Conservation (phyloP, 2,797 vertebrate genomes). For the Sebastolobus altivelis region DNA sequence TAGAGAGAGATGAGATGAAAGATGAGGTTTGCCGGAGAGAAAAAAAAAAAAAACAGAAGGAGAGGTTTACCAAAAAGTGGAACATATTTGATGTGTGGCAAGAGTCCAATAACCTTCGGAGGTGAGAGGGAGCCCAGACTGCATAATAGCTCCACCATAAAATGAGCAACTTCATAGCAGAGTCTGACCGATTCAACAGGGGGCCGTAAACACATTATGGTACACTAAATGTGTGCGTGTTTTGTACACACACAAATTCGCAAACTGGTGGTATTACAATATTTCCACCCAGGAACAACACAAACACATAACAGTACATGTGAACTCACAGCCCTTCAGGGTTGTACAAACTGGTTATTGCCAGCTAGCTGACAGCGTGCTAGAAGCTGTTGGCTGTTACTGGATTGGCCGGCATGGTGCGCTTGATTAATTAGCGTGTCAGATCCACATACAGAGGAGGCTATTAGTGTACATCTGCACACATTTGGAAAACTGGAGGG, state of each 20-base stretch:
- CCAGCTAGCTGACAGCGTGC: constrained; percentile 53
- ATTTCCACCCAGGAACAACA: constrained; percentile 41
- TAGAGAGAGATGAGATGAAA: constrained; percentile 17
- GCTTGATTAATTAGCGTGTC: constrained; percentile 77
- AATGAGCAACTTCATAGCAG: constrained; percentile 53
- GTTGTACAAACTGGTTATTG: constrained; percentile 66
- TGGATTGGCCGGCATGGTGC: constrained; percentile 53
- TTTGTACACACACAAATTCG: constrained; percentile 9
- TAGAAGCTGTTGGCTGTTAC: constrained; percentile 62
- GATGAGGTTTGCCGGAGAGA: constrained; percentile 18
- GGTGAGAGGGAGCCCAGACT: constrained; percentile 36
- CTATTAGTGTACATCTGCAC: constrained; percentile 74
- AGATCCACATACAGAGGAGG: constrained; percentile 66
- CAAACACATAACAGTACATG: constrained; percentile 32
- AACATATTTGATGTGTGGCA: constrained; percentile 58
- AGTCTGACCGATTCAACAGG: constrained; percentile 57
- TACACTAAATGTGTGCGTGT: constrained; percentile 21
- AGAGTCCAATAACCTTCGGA: constrained; percentile 62
- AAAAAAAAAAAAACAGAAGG: background rate
- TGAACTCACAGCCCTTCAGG: constrained; percentile 60
- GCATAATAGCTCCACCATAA: constrained; percentile 49
- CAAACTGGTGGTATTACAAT: constrained; percentile 26
- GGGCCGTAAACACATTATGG: constrained; percentile 45
- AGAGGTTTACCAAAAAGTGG: constrained; percentile 45
- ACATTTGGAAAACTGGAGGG: constrained; percentile 63